Conservation (phyloP, 2,797 vertebrate genomes). For the Chaetophractus vellerosus region DNA sequence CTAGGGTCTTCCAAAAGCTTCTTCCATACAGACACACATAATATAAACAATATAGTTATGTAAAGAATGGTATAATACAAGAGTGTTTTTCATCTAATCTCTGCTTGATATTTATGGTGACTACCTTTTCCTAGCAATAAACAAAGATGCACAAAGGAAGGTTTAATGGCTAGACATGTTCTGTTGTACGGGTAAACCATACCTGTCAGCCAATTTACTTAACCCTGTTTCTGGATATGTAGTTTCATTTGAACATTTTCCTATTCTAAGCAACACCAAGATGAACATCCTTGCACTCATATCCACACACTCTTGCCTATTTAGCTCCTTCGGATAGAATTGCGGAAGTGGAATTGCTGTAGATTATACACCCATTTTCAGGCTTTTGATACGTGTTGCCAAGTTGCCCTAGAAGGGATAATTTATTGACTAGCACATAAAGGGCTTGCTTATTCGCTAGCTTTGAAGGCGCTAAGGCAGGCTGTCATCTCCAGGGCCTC, state of each 20-base stretch:
- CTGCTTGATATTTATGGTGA: not conserved
- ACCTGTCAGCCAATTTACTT: not conserved
- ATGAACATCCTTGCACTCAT: conserved; percentile 30
- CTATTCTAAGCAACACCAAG: conserved; percentile 61
- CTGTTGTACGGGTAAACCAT: not conserved
- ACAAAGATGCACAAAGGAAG: not conserved
- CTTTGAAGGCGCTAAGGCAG: conserved; percentile 74
- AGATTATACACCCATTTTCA: not conserved
- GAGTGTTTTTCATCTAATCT: not conserved
- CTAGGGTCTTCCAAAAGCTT: not conserved
- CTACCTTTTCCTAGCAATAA: not conserved
- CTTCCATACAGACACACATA: not conserved
- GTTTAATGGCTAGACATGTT: not conserved
- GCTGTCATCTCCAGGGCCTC: conserved; percentile 79
- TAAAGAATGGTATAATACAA: not conserved
- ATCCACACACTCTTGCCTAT: not conserved
- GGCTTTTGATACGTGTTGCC: not conserved
- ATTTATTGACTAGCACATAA: conserved; percentile 39
- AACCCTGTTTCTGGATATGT: not conserved
- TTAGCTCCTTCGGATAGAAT: not conserved
- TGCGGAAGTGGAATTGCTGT: not conserved
- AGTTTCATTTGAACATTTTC: not conserved
- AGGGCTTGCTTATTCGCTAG: conserved; percentile 69
- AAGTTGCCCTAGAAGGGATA: not conserved
- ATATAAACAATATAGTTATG: not conserved